phyloP scores from a whole-genome alignment of 2,113 vertebrate genomes.

The Anhinga rufa region DNA sequence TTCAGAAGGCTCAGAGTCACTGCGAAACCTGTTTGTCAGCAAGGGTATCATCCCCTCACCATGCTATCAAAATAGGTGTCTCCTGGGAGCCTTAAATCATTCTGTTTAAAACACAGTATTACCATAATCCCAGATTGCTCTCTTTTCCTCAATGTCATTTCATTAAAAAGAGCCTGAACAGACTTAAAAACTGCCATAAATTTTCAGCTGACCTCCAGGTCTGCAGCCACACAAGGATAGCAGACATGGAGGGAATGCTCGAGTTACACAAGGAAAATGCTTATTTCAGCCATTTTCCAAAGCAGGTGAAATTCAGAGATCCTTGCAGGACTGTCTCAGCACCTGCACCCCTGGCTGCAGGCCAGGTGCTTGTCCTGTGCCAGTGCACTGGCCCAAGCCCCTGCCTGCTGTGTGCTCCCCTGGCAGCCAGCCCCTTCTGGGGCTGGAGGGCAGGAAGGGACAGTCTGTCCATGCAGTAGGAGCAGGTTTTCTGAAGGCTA shows the following conservation, averaged over 20 bases:
- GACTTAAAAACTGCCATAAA: background rate
- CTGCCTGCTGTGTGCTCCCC: background rate
- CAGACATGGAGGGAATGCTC: background rate
- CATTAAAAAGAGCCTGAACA: background rate
- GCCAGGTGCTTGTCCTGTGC: rapidly evolving
- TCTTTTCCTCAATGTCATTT: background rate
- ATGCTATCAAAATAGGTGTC: background rate
- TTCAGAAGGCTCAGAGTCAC: rapidly evolving
- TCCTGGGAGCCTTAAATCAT: background rate
- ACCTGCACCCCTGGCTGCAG: background rate
- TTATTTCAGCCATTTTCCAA: background rate
- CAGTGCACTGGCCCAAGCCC: background rate
- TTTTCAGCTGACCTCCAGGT: background rate
- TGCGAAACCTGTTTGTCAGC: background rate
- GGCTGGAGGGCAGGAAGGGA: background rate
- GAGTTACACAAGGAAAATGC: background rate
- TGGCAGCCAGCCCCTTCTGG: background rate
- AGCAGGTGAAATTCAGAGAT: background rate
- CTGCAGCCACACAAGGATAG: background rate
- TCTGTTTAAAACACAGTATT: background rate
- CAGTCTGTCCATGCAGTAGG: rapidly evolving
- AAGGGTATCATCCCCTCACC: background rate
- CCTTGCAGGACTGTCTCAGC: background rate
- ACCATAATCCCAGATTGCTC: background rate
- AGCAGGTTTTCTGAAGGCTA: background rate